phyloP scores from a whole-genome alignment of 2,888 invertebrate species.

The Synergus umbraculus region DNA sequence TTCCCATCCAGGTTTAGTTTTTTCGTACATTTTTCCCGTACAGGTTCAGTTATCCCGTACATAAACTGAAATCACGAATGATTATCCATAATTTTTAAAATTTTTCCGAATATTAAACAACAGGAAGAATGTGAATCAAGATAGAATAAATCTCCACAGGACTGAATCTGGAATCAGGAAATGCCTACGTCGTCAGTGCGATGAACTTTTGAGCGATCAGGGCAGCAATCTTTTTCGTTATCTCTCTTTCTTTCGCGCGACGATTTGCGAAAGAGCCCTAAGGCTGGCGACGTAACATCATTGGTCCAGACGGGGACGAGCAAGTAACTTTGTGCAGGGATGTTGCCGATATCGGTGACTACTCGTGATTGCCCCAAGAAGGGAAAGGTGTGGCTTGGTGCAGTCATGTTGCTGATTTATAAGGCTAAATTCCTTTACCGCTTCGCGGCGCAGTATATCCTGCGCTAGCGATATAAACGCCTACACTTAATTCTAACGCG shows the following conservation, averaged over 20 bases:
- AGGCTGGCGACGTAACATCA: slow-evolving; percentile 59
- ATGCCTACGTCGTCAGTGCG: slow-evolving; percentile 50
- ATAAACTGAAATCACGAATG: too few relatives aligned
- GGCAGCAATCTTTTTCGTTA: slow-evolving; percentile 40
- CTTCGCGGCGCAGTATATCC: slow-evolving; percentile 51
- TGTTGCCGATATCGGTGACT: slow-evolving; percentile 76
- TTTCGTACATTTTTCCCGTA: too few relatives aligned
- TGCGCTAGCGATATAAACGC: slow-evolving; percentile 54
- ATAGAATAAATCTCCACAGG: slow-evolving; percentile 46
- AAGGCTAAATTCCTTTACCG: slow-evolving; percentile 76
- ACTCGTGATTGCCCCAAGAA: slow-evolving; percentile 78
- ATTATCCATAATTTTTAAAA: too few relatives aligned
- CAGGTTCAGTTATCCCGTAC: too few relatives aligned
- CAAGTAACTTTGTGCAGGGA: slow-evolving; percentile 61
- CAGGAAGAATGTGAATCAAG: slow-evolving; percentile 33
- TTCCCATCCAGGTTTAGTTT: too few relatives aligned
- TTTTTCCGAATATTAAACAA: neutral
- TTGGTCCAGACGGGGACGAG: slow-evolving; percentile 49
- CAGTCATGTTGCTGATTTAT: slow-evolving; percentile 77
- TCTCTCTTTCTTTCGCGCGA: slow-evolving; percentile 41
- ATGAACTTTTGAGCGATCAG: slow-evolving; percentile 56
- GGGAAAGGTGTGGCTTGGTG: slow-evolving; percentile 76
- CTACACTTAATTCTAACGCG: slow-evolving; percentile 61
- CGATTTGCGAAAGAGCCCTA: slow-evolving; percentile 60
- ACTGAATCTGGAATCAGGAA: slow-evolving; percentile 53